Base-by-base conservation (phyloP, 2,113 vertebrate genomes). In the Petaurus breviceps region DNA sequence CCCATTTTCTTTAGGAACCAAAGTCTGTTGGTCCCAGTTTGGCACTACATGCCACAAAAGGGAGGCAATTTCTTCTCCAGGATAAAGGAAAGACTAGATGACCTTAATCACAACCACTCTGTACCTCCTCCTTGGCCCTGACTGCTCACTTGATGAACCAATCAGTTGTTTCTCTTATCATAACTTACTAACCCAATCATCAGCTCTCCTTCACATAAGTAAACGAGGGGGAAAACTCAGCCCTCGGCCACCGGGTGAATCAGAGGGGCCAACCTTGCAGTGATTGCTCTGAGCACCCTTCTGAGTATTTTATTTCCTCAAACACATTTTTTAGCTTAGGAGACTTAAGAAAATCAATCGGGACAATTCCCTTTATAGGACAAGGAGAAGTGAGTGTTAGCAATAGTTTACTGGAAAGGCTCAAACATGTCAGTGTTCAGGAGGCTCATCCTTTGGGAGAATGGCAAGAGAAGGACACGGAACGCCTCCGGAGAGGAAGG, bases 401-500 rank as follows among this genome's bases (percentile, higher is more conserved):
- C 49, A 5, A 31, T 92, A 93, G 37, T 93, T 90, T 16, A 51
- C 47, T 31, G 94, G 43, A 77, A 37, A 37, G 6, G 91, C 50
- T 92, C 91, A 51, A 51, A 51, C 16, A 55, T 0, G 2, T 50
- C 19, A 90, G 49, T 31, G 47, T 3, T 10, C 47, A 12, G 90
- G 49, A 97, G 92, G 93, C 96, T 96, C 51, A 54, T 91, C 94
- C 92, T 91, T 12, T 0, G 12, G 91, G 26, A 52, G 28, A 89
- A n/a, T 0, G 11, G 25, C 93, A 94, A 25, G 95, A 49, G 24
- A 95, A 0, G 7, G 94, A 93, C 96, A 57, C 43, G 43, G 3
- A 92, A 89, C 77, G 93, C 96, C 96, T 97, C 98, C 95, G 37
- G 91, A 53, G 92, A 95, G 96, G n/a, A 51, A 37, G 47, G 89